Evolutionary conservation across 2,113 vertebrate genomes (phyloP), one percentile per base, ranked within the genome.

Genomic region (rat (Rattus norvegicus)): DNA sequence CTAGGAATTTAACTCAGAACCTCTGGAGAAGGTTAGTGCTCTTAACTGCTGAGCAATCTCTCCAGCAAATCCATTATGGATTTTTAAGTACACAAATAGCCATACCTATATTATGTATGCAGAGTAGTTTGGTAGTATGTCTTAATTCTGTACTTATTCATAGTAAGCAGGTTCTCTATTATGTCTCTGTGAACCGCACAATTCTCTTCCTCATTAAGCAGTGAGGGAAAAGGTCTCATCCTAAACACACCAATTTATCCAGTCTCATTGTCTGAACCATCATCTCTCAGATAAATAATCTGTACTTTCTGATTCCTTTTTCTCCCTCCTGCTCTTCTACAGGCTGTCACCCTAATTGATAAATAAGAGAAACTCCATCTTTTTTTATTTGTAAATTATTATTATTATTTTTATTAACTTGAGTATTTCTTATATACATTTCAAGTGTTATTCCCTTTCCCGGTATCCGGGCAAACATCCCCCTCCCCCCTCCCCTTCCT

Each of bases 51-150:
- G 67, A 69, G 13, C 67, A 30, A 69, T 69, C 30, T 69, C 67
- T 69, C 67, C 30, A 36, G 67, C 13, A 13, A 69, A 69, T 80
- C 1, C 16, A 12, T 30, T 56, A 36, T 77, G 43, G 26, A 69
- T 87, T 93, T 47, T 77, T 89, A 96, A 94, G 39, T 76, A 72
- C 17, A 43, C 20, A 59, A 73, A 91, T n/a, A n/a, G 26, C 88
- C 43, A 83, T n/a, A 30, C n/a, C 39, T 92, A 59, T 43, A 87
- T 90, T 77, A 70, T 94, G 39, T 89, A 85, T 30, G 1, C 20
- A 91, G 24, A 85, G 19, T 10, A 80, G 20, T 73, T 76, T 1
- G 33, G 63, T 30, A 61, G 28, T 88, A 65, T 93, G 22, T 47
- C 79, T 79, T 65, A 2, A 20, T 12, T 26, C 92, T 52, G 56